Base-by-base conservation (phyloP, 53 echinoderm and acorn worm genomes). In the Mesocentrotus franciscanus region DNA sequence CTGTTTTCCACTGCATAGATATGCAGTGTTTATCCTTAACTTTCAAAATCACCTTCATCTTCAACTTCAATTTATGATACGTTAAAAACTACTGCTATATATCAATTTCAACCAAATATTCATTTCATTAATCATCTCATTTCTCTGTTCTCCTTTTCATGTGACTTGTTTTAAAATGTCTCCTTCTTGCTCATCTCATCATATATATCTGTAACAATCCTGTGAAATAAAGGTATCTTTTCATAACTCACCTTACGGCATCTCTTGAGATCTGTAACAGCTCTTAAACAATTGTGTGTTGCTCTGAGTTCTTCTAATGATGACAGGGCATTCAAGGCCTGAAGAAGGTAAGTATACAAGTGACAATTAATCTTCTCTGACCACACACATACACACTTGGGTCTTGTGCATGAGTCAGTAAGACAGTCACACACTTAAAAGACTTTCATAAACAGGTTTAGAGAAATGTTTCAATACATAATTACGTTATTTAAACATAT, bases 241-340 rank as follows among this genome's bases (percentile, higher is more conserved):
- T 74, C 30, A 1, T 9, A 29, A 91, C 97, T 79, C n/a, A 99
- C 99, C 96, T 98, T 96, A 89, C 95, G 97, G 92, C 99, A 99
- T 33, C 99, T 96, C 59, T 97, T 96, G 17, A 99, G 96, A 85
- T 99, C 99, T 60, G 96, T 92, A 20, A 99, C 95, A 42, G 95
- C 93, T 95, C 91, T 96, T 22, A 99, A 78, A 27, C 92, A 96
- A 76, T 99, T 99, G 87, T 98, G 96, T 32, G 99, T 96, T 29
- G 97, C 99, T 60, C 97, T 92, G 27, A 99, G 95, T 62, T 99
- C 99, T 79, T 99, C 99, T 72, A 99, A 96, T n/a, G 97, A 84
- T 92, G 96, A 95, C 74, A 99, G 90, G 89, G 98, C 97, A 94
- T 98, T 99, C 27, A 98, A 90, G 93, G 95, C 94, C 99, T 99